A percentile compares a stretch with the other conserved stretches of the same genome.
Evolutionary conservation across 2,888 invertebrate genomes (phyloP).

Genomic region (Cybosia mesomella): DNA sequence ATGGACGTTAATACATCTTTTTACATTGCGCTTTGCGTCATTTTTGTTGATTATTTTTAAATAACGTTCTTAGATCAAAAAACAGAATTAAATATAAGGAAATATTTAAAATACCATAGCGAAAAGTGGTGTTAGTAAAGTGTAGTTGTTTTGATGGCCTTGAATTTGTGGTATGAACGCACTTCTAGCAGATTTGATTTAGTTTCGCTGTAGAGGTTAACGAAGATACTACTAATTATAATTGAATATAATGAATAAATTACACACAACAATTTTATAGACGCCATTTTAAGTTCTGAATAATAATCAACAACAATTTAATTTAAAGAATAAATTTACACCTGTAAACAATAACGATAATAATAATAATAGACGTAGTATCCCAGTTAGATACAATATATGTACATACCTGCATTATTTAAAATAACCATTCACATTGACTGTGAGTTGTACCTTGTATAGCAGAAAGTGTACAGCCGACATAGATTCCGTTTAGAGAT

Average conservation of each 20-base stretch:
- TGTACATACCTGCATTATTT: neutral
- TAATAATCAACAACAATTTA: neutral
- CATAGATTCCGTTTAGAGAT: constrained; percentile 66
- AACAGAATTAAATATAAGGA: neutral
- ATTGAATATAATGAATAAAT: neutral
- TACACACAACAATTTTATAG: neutral
- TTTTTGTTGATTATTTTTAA: neutral
- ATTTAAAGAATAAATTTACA: neutral
- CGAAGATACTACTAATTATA: neutral
- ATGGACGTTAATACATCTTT: no score
- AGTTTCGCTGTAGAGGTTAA: neutral
- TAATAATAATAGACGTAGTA: no score
- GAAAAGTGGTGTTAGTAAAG: no score
- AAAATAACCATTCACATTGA: no score
- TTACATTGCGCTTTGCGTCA: neutral
- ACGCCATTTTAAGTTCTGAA: neutral
- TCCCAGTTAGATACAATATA: neutral
- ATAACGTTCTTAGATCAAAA: neutral
- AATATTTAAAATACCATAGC: neutral
- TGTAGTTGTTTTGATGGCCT: no score
- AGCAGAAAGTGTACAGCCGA: constrained; percentile 54
- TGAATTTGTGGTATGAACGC: no score
- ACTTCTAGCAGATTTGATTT: no score
- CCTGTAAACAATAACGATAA: neutral
- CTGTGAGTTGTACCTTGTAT: constrained; percentile 33